Conservation (phyloP, 2,888 invertebrate species). For the Luperina nickerlii region DNA sequence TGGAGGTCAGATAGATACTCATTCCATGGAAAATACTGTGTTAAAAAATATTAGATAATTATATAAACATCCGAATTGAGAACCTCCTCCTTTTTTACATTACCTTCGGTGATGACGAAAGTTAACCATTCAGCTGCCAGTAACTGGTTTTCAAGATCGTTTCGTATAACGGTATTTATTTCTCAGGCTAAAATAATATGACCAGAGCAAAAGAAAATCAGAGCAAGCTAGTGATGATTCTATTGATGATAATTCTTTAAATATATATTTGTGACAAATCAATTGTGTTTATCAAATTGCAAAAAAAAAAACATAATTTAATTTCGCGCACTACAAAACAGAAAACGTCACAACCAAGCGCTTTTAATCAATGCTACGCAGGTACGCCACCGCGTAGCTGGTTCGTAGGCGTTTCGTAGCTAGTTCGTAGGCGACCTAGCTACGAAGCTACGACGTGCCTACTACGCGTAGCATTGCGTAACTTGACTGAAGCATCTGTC, state of each 20-base stretch:
- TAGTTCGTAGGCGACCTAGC: constrained; percentile 29
- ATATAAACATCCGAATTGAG: too few species aligned
- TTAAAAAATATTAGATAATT: background rate
- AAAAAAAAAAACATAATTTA: background rate
- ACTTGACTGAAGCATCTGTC: background rate
- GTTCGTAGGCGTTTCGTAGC: constrained; percentile 43
- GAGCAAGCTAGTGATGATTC: background rate
- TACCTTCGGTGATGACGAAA: background rate
- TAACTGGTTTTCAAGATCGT: background rate
- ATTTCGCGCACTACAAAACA: background rate
- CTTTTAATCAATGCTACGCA: constrained; percentile 19
- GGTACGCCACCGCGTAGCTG: constrained; percentile 29
- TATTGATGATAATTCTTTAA: background rate
- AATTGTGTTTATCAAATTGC: background rate
- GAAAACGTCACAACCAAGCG: background rate
- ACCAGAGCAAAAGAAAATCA: background rate
- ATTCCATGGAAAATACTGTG: background rate
- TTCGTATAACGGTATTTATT: background rate
- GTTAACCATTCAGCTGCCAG: background rate
- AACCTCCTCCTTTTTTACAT: background rate
- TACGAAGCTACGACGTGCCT: constrained; percentile 39
- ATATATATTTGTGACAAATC: background rate
- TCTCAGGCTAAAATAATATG: background rate
- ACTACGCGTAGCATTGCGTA: constrained; percentile 22
- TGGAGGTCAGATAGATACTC: background rate